These are phyloP conservation scores for Agriopis marginaria DNA, from an alignment of 2,888 invertebrate species.

Conservation along the genomic window DNA sequence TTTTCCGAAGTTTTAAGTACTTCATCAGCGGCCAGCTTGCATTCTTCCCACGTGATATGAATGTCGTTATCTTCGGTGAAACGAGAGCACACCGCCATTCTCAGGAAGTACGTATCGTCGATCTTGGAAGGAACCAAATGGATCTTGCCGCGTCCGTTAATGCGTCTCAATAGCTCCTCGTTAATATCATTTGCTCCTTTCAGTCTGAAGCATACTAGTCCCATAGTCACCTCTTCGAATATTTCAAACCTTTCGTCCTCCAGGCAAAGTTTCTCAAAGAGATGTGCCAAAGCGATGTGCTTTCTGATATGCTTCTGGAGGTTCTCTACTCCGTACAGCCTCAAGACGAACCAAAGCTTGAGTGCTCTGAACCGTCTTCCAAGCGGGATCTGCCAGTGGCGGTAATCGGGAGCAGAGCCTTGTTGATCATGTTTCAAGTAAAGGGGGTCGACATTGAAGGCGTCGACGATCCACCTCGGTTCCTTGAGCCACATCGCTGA, in stretches of 20 bases:
- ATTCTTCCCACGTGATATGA: conserved; percentile 94
- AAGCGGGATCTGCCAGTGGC: conserved; percentile 99
- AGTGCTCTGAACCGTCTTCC: conserved; percentile 96
- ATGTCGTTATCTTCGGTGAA: conserved; percentile 93
- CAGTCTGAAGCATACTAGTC: conserved; percentile 97
- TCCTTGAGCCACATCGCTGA: conserved; percentile 98
- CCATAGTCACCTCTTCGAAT: conserved; percentile 95
- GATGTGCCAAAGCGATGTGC: conserved; percentile 94
- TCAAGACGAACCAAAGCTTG: conserved; percentile 97
- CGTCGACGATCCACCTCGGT: conserved; percentile 95
- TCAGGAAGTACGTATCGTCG: conserved; percentile 92
- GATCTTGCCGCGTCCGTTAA: conserved; percentile 96
- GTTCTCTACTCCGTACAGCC: conserved; percentile 95
- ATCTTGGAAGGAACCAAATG: conserved; percentile 97
- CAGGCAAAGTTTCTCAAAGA: conserved; percentile 93
- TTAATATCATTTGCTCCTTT: conserved; percentile 94
- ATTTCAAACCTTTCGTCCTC: conserved; percentile 95
- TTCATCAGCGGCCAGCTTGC: conserved; percentile 91
- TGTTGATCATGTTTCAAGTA: conserved; percentile 98
- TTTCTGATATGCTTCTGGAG: conserved; percentile 94
- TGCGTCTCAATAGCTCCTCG: conserved; percentile 92
- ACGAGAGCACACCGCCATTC: conserved; percentile 96
- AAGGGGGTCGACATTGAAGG: conserved; percentile 98
- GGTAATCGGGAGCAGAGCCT: conserved; percentile 95
- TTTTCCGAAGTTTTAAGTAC: conserved; percentile 70